A percentile compares a stretch with the other conserved stretches of the same genome.
Conservation (phyloP, 2,797 vertebrate species). For the Erithacus rubecula region DNA sequence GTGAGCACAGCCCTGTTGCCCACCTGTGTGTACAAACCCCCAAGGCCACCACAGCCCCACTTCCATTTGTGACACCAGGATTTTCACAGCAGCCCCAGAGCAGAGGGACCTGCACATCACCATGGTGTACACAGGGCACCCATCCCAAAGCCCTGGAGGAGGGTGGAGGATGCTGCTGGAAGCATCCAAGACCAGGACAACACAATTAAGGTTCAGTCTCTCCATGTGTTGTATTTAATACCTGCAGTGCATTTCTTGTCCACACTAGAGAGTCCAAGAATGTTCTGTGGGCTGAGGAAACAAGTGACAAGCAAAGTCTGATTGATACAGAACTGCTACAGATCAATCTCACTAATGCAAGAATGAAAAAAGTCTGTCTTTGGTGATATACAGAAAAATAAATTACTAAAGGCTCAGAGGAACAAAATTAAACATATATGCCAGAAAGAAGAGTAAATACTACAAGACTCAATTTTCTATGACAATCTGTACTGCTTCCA, state of each 20-base stretch:
- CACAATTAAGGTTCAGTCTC: background rate
- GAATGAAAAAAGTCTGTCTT: background rate
- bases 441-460: slow-evolving; percentile 28
- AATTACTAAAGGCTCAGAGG: background rate
- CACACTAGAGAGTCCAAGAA: background rate
- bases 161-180: background rate
- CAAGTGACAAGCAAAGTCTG: background rate
- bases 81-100: background rate
- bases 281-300: background rate
- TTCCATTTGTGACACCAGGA: background rate
- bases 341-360: background rate
- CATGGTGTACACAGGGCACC: background rate
- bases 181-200: background rate
- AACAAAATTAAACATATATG: background rate
- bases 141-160: background rate
- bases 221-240: background rate
- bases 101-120: background rate
- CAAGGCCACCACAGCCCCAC: background rate
- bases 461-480: slow-evolving; percentile 3
- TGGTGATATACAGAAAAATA: background rate
- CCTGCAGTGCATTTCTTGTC: background rate
- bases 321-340: background rate
- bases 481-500: slow-evolving; percentile 2
- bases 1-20: background rate
- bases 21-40: background rate